A percentile compares a stretch with the other conserved stretches of the same genome.
These are phyloP conservation scores for Hassar affinis DNA, from an alignment of 2,113 vertebrate species.

Conservation along the genomic window DNA sequence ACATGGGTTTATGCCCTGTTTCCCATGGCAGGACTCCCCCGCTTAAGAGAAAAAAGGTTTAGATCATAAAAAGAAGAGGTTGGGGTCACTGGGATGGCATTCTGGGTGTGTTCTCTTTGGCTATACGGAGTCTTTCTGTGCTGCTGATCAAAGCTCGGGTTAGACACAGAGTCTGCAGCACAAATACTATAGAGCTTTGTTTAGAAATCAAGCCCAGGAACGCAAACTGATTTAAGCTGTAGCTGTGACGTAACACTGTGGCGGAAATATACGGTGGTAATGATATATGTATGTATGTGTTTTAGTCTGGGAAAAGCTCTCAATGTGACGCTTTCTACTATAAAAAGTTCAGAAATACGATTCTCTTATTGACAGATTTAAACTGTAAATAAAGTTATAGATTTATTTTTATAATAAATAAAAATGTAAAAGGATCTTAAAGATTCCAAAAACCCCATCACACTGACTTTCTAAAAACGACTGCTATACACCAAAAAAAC, in stretches of 20 bases:
- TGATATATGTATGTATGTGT: neutral
- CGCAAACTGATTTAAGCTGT: neutral
- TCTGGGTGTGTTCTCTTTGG: constrained; percentile 41
- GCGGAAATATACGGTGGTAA: too few relatives aligned
- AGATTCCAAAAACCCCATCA: neutral
- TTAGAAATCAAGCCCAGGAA: neutral
- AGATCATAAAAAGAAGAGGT: constrained; percentile 31
- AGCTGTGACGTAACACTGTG: too few relatives aligned
- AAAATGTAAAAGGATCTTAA: neutral
- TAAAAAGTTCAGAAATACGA: neutral
- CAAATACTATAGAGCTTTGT: constrained; percentile 10
- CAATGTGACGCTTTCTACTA: neutral
- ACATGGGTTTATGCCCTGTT: constrained; percentile 28
- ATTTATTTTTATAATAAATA: neutral
- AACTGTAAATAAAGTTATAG: neutral
- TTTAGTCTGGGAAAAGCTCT: neutral
- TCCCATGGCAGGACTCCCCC: constrained; percentile 37
- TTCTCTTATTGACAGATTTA: neutral
- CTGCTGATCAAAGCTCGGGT: constrained; percentile 38
- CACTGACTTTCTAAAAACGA: neutral
- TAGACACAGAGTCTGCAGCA: constrained; percentile 31
- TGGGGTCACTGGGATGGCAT: constrained; percentile 36
- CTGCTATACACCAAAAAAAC: neutral
- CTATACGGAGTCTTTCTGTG: constrained; percentile 35
- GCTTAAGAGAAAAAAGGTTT: constrained; percentile 8